These are phyloP conservation scores for Halichoerus grypus DNA, from an alignment of 2,113 vertebrate species.

Conservation along the genomic window DNA sequence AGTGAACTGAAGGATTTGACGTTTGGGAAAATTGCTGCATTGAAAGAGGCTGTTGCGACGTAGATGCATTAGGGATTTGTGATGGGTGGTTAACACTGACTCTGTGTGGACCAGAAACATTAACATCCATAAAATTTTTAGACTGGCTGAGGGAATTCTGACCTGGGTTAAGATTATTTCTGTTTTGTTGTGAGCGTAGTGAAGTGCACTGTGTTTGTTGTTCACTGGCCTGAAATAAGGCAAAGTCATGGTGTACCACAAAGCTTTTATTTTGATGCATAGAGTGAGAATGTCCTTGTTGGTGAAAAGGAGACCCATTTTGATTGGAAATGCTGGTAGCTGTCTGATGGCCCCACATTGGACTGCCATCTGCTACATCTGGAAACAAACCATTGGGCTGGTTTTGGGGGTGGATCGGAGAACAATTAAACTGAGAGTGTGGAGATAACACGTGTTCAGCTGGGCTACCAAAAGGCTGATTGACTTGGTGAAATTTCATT, in stretches of 20 bases:
- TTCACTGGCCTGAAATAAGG: conserved; percentile 93
- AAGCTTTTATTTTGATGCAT: conserved; percentile 93
- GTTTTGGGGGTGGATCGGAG: conserved; percentile 91
- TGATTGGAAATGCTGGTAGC: conserved; percentile 88
- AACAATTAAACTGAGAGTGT: conserved; percentile 93
- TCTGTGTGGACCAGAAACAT: conserved; percentile 88
- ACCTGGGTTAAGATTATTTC: conserved; percentile 87
- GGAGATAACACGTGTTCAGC: conserved; percentile 91
- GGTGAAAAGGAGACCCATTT: conserved; percentile 92
- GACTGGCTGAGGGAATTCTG: conserved; percentile 88
- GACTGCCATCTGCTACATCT: conserved; percentile 92
- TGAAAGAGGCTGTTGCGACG: conserved; percentile 89
- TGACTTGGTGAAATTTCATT: conserved; percentile 92
- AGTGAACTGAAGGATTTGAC: conserved; percentile 88
- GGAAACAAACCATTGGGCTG: conserved; percentile 96
- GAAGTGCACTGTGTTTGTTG: conserved; percentile 91
- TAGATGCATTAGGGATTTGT: conserved; percentile 86
- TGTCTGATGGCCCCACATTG: conserved; percentile 98
- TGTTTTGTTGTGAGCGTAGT: conserved; percentile 86
- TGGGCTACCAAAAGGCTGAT: conserved; percentile 91
- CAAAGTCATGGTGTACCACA: conserved; percentile 93
- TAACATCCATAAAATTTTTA: conserved; percentile 93
- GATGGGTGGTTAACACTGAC: conserved; percentile 89
- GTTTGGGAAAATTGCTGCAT: conserved; percentile 91
- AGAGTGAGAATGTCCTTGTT: conserved; percentile 92